Evolutionary conservation across 2,113 vertebrate species (phyloP).

Genomic region (Pedetes capensis): DNA sequence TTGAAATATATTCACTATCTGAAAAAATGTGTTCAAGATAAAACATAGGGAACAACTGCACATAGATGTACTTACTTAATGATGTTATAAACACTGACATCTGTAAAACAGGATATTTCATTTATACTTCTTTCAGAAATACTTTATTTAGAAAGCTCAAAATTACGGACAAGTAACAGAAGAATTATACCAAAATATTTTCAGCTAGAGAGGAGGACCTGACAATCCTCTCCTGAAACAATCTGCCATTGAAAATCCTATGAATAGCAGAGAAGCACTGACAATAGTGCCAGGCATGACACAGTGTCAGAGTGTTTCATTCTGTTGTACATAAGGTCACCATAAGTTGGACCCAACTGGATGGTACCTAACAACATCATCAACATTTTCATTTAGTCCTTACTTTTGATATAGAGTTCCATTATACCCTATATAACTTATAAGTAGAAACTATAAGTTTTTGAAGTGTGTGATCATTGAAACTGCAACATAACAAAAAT

Average conservation of each 20-base stretch:
- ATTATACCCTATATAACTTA: neutral
- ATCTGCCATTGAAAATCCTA: too few relatives aligned
- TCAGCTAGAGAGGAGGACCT: too few relatives aligned
- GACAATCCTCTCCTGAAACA: too few relatives aligned
- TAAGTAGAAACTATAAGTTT: slow-evolving; percentile 34
- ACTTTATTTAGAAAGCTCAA: neutral
- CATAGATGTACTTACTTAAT: neutral
- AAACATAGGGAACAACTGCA: neutral
- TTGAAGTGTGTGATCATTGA: slow-evolving; percentile 36
- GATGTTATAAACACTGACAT: neutral
- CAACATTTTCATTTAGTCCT: too few relatives aligned
- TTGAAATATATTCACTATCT: neutral
- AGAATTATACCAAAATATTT: slow-evolving; percentile 30
- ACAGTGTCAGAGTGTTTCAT: too few relatives aligned
- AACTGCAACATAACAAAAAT: slow-evolving; percentile 1
- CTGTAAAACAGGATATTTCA: neutral
- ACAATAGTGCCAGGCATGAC: too few relatives aligned
- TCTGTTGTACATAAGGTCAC: too few relatives aligned
- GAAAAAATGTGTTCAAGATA: slow-evolving; percentile 24
- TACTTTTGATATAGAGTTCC: slow-evolving; percentile 12
- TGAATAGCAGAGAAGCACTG: too few relatives aligned
- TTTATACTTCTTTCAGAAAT: neutral
- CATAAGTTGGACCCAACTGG: too few relatives aligned
- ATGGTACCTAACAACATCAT: too few relatives aligned
- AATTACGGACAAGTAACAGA: neutral